Evolutionary conservation across 2,113 vertebrate genomes (phyloP).

Genomic region (Rhadina sibilatrix): DNA sequence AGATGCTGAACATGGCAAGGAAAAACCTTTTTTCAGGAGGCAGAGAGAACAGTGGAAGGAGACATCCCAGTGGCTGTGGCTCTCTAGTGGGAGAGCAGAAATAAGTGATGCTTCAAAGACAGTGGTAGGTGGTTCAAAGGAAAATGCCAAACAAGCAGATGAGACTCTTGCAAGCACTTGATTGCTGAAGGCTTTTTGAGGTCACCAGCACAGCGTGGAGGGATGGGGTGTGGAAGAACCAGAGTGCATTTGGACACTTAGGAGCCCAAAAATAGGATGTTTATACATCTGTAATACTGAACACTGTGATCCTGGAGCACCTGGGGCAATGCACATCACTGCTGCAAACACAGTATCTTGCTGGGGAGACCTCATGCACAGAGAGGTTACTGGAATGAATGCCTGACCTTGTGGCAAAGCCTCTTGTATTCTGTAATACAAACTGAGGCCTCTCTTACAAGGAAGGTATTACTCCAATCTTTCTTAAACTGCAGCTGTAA

Average conservation of each 20-base stretch:
- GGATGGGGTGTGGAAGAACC: not conserved
- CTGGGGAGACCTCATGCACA: not conserved
- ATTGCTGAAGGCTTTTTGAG: not conserved
- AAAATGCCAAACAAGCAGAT: not conserved
- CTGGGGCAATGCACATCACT: fast-evolving
- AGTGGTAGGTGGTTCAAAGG: not conserved
- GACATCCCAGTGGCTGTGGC: not conserved
- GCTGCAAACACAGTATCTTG: not conserved
- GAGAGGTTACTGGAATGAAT: fast-evolving
- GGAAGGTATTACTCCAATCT: not conserved
- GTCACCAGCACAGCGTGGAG: not conserved
- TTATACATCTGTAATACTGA: not conserved
- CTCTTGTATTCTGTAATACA: not conserved
- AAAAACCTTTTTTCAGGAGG: fast-evolving
- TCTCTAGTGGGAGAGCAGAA: not conserved
- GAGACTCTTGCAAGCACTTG: not conserved
- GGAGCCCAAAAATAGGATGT: not conserved
- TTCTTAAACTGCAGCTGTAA: not conserved
- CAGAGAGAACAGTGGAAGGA: not conserved
- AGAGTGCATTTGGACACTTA: not conserved
- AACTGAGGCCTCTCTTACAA: not conserved
- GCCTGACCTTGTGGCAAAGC: not conserved
- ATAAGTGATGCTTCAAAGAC: not conserved
- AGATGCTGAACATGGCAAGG: not conserved
- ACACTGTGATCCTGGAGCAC: not conserved